These are phyloP conservation scores for Drosophila ercepeae DNA, from an alignment of 1,140 invertebrate species.

Conservation along the genomic window DNA sequence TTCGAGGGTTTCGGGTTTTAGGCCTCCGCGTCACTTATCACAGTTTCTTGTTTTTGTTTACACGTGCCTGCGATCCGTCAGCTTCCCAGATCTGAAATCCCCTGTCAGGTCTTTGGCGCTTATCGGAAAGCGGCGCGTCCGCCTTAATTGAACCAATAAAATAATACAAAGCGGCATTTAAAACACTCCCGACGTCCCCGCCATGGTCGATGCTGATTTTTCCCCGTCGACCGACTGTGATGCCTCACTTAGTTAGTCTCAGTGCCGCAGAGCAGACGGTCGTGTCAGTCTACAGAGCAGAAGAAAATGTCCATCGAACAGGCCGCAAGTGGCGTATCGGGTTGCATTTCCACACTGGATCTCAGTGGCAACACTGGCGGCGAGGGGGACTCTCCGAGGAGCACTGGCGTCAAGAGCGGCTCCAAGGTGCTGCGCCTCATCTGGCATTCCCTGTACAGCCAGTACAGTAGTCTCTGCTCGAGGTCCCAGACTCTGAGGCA, in stretches of 20 bases:
- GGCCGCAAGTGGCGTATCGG: constrained; percentile 32
- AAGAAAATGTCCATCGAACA: constrained; percentile 47
- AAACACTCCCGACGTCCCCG: constrained; percentile 42
- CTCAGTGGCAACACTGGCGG: constrained; percentile 38
- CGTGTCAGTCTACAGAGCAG: constrained; percentile 11
- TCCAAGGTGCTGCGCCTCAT: constrained; percentile 73
- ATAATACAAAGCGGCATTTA: constrained; percentile 76
- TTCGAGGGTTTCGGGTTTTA: constrained; percentile 16
- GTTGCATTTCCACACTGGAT: constrained; percentile 66
- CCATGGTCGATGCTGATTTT: constrained; percentile 58
- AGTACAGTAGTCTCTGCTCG: constrained; percentile 67
- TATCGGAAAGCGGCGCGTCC: constrained; percentile 52
- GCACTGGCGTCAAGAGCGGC: constrained; percentile 39
- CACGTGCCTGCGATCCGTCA: constrained; percentile 30
- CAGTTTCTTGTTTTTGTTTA: constrained; percentile 53
- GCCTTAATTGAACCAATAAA: constrained; percentile 78
- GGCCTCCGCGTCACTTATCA: constrained; percentile 5
- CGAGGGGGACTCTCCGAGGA: background rate
- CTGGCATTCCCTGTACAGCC: constrained; percentile 73
- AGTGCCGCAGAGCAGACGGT: constrained; percentile 57
- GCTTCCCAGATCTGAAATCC: constrained; percentile 5
- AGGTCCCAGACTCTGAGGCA: constrained; percentile 64
- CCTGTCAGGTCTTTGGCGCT: constrained; percentile 36
- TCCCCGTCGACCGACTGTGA: constrained; percentile 12
- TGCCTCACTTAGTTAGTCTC: constrained; percentile 67